phyloP scores from a whole-genome alignment of 2,888 invertebrate genomes.

The Sinhomidia bicolor region DNA sequence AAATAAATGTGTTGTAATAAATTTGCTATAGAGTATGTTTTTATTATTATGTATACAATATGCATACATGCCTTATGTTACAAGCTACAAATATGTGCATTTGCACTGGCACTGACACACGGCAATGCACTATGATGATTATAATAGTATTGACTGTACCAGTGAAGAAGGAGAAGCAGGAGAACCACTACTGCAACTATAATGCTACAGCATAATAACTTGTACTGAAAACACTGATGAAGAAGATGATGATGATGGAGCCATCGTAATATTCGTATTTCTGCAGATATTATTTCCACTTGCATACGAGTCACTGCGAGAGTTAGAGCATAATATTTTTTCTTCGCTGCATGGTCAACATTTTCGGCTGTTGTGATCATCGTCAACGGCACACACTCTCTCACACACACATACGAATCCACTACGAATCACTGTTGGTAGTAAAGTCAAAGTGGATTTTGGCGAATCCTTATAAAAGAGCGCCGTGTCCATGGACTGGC shows the following conservation, averaged over 20 bases:
- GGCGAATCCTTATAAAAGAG: constrained; percentile 59
- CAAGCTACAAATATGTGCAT: background rate
- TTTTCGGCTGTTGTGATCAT: constrained; percentile 15
- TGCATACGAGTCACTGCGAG: constrained; percentile 21
- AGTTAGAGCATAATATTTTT: constrained; percentile 30
- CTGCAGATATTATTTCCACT: constrained; percentile 31
- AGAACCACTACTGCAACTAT: constrained; percentile 17
- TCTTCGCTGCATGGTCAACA: constrained; percentile 37
- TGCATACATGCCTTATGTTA: background rate
- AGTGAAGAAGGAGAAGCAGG: constrained; percentile 1
- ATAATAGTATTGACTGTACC: constrained; percentile 19
- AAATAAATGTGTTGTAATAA: background rate
- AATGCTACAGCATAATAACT: constrained; percentile 4
- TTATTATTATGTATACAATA: background rate
- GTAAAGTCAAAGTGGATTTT: constrained; percentile 27
- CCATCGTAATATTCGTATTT: background rate
- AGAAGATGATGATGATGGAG: constrained; percentile 16
- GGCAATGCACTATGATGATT: constrained; percentile 21
- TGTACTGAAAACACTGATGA: constrained; percentile 4
- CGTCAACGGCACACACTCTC: too few relatives aligned
- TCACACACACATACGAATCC: too few relatives aligned
- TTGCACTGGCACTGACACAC: background rate
- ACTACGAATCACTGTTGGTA: background rate
- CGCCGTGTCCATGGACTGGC: constrained; percentile 54
- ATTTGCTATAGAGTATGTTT: background rate